A percentile compares a stretch with the other conserved stretches of the same genome.
Evolutionary conservation across 2,888 invertebrate genomes (phyloP).

Genomic region (Cerastis rubricosa): DNA sequence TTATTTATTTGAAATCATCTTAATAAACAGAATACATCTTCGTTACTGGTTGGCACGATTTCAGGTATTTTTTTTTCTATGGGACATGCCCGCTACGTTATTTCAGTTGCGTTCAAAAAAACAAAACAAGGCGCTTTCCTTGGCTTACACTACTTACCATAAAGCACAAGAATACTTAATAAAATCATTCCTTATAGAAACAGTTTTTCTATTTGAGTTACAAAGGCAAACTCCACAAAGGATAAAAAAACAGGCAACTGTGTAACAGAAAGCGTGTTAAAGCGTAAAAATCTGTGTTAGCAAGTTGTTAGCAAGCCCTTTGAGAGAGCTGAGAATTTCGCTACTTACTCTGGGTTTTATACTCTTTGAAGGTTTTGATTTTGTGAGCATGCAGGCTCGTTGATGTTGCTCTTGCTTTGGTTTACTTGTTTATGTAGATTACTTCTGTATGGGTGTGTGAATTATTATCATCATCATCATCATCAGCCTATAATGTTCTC

Average conservation of each 20-base stretch:
- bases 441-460: neutral
- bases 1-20: no score
- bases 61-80: no score
- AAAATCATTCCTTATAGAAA: constrained; percentile 47
- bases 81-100: no score
- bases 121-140: neutral
- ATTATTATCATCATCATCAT: no score
- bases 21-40: no score
- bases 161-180: constrained; percentile 5
- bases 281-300: constrained; percentile 69
- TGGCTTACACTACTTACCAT: neutral
- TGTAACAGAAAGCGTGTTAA: constrained; percentile 54
- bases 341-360: constrained; percentile 40
- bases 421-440: neutral
- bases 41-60: no score
- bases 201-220: constrained; percentile 49
- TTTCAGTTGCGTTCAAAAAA: no score
- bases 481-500: no score
- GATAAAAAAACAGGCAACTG: constrained; percentile 50
- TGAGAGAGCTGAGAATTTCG: constrained; percentile 52
- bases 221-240: constrained; percentile 63
- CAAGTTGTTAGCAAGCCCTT: constrained; percentile 68
- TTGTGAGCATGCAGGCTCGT: constrained; percentile 17
- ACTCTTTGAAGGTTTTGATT: constrained; percentile 53
- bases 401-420: neutral